Evolutionary conservation across 1,140 invertebrate species (phyloP).

Genomic region (Drosophila chauvacae): DNA sequence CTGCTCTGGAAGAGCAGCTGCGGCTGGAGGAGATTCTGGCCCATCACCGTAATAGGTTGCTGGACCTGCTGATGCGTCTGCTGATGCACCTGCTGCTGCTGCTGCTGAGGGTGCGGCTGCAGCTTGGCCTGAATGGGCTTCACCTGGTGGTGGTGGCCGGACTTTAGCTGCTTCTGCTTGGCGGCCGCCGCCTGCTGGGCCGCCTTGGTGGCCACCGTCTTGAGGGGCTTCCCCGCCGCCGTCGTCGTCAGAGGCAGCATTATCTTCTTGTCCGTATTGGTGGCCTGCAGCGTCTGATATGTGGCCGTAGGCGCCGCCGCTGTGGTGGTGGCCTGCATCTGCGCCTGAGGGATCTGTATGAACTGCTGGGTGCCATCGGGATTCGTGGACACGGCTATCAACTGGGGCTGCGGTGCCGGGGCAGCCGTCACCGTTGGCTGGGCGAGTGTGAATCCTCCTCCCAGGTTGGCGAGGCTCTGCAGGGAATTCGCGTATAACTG

Average conservation of each 20-base stretch:
- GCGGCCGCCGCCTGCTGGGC: slow-evolving; percentile 68
- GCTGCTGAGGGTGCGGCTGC: slow-evolving; percentile 55
- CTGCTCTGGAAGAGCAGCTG: slow-evolving; percentile 72
- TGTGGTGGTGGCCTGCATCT: slow-evolving; percentile 20
- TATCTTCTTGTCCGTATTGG: slow-evolving; percentile 79
- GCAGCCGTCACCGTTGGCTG: slow-evolving; percentile 58
- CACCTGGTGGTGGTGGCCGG: slow-evolving; percentile 58
- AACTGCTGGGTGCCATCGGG: slow-evolving; percentile 79
- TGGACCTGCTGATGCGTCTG: slow-evolving; percentile 52
- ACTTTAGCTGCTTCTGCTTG: slow-evolving; percentile 75
- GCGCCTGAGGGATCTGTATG: slow-evolving; percentile 71
- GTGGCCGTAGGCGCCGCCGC: slow-evolving; percentile 42
- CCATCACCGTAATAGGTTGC: slow-evolving; percentile 58
- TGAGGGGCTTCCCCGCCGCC: slow-evolving; percentile 58
- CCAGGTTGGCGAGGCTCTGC: slow-evolving; percentile 74
- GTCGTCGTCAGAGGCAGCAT: slow-evolving; percentile 54
- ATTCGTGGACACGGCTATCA: slow-evolving; percentile 77
- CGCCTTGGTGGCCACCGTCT: slow-evolving; percentile 73
- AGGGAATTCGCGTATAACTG: slow-evolving; percentile 75
- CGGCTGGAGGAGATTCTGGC: slow-evolving; percentile 74
- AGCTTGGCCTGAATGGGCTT: slow-evolving; percentile 78
- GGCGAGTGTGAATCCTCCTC: slow-evolving; percentile 67
- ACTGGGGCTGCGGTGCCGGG: slow-evolving; percentile 57
- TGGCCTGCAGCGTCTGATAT: slow-evolving; percentile 75
- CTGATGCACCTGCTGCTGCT: slow-evolving; percentile 22